These are phyloP conservation scores for Isaurus tuberculatus DNA, from an alignment of 92 coral and sea anemone genomes.

Conservation along the genomic window DNA sequence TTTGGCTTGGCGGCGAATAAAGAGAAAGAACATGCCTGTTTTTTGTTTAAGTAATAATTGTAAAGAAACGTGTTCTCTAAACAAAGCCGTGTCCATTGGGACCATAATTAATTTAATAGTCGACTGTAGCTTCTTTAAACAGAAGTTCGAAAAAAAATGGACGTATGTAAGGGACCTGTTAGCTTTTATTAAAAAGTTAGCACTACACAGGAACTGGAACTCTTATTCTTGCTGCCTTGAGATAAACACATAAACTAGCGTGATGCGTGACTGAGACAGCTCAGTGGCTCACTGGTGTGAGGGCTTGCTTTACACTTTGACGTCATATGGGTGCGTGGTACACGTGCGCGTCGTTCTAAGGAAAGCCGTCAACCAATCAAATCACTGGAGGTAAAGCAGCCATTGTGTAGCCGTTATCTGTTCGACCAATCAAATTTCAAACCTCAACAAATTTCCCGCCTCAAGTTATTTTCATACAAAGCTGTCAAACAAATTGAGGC, in stretches of 20 bases:
- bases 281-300: not conserved
- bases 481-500: slow-evolving; percentile 62
- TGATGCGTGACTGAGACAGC: not conserved
- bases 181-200: too few species aligned
- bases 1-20: too few species aligned
- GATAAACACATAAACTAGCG: not conserved
- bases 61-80: not conserved
- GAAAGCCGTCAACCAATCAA: slow-evolving; percentile 4
- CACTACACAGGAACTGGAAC: too few species aligned
- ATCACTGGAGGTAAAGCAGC: not conserved
- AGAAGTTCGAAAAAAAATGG: not conserved
- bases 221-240: not conserved
- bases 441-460: slow-evolving; percentile 74
- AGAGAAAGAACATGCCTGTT: not conserved
- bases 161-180: too few species aligned
- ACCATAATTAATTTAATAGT: not conserved
- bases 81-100: not conserved
- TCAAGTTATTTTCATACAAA: slow-evolving; percentile 60
- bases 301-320: not conserved
- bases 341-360: slow-evolving; percentile 19
- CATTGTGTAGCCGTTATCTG: not conserved
- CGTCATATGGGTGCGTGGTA: slow-evolving; percentile 38
- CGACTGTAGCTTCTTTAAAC: not conserved
- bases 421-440: slow-evolving; percentile 28
- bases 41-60: not conserved